Evolutionary conservation across 1,140 invertebrate genomes (phyloP), one percentile per base, ranked within the genome.

Genomic region (Musca vetustissima): DNA sequence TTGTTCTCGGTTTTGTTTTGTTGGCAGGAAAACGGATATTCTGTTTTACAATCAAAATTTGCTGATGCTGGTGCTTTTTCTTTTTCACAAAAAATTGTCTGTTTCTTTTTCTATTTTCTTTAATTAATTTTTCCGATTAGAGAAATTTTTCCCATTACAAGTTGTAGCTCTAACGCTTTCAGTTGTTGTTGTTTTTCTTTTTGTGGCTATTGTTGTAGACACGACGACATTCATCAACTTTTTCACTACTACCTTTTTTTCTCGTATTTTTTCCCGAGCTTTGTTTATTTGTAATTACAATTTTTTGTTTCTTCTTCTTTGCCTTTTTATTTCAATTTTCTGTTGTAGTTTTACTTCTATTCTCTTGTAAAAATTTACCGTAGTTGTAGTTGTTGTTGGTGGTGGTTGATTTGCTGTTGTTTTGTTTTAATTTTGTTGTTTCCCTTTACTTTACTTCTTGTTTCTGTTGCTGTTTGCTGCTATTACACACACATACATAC

Each of bases 1-100:
- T 67, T 67, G 17, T 36, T 36, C 24, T 67, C 36, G 25, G 7
- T 67, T 32, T 43, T 53, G 24, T 14, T 13, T 66, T 14, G 19
- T 49, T 52, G 48, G 17, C 17, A 21, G 17, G 17, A 52, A 52
- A 52, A 19, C n/a, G 21, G 49, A 52, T 21, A 52, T 52, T 52
- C 21, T 52, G 21, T 52, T 52, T 52, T 52, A 22, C n/a, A 22
- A n/a, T 15, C n/a, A n/a, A 49, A n/a, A 49, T 49, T 49, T 49
- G 48, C 21, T 52, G 48, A n/a, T n/a, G n/a, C n/a, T n/a, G n/a
- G n/a, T n/a, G 15, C 17, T 4, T 49, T 13, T 52, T 52, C 49
- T 19, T 52, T 13, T 52, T 43, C 49, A 52, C 17, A 52, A 7
- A 52, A 21, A 19, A 21, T 52, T 52, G 4, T 52, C 4, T 49